Conservation (phyloP, 2,888 invertebrate genomes). For the Apamea epomidion region DNA sequence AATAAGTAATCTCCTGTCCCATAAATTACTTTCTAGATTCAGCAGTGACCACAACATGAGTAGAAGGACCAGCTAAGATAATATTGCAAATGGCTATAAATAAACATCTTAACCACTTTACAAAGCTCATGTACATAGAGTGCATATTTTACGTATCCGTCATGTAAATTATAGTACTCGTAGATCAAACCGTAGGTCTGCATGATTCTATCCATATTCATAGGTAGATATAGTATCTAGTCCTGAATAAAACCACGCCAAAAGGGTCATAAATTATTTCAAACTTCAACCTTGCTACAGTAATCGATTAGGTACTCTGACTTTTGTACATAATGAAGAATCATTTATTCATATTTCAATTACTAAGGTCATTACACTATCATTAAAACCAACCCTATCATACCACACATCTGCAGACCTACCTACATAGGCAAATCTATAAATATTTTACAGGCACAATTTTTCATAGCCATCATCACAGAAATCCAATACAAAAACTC, state of each 20-base stretch:
- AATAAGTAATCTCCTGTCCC: background rate
- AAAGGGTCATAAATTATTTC: background rate
- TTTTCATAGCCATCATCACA: background rate
- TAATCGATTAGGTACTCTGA: slow-evolving; percentile 1
- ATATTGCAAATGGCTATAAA: background rate
- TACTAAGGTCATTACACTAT: background rate
- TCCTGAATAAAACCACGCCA: background rate
- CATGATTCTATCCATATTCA: background rate
- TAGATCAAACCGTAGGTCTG: too few relatives aligned
- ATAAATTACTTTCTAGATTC: too few relatives aligned
- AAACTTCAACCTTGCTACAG: background rate
- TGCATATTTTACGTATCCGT: background rate
- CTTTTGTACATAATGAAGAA: background rate
- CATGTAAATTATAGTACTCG: background rate
- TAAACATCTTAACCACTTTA: background rate
- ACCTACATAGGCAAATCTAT: background rate
- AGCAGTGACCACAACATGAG: background rate
- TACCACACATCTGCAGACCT: background rate
- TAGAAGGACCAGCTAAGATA: background rate
- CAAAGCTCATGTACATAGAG: background rate
- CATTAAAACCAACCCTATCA: background rate
- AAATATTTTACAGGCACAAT: background rate
- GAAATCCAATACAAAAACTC: background rate
- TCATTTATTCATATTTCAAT: slow-evolving; percentile 27
- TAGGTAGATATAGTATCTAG: slow-evolving; percentile 2